Evolutionary conservation across 2,888 invertebrate species (phyloP), one percentile per base, ranked within the genome.

Genomic region (Hipparchia semele): DNA sequence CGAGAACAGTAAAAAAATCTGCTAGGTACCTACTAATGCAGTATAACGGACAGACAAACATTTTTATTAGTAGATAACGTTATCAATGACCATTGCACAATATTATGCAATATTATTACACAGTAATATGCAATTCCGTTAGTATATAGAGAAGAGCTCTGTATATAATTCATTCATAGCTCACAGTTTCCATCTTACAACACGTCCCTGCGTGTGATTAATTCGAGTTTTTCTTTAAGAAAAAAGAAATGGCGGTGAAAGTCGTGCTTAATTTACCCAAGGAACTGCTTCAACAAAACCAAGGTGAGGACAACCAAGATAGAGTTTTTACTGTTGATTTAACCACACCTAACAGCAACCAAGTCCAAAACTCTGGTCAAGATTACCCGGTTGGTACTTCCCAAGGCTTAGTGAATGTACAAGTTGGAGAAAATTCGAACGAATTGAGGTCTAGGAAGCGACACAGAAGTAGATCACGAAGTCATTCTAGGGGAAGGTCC

Each of bases 101-200:
- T 58, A 58, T 72, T 72, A 45, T 64, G 60, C 54, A 68, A 78
- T 1, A 70, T 51, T 12, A 68, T 70, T 72, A 60, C 68, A 72
- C 70, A 78, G 77, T 73, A 67, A 68, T 70, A 66, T 62, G 71
- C 69, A 79, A 79, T 74, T 56, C 12, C 45, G 33, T n/a, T 58
- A 58, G 3, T 10, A 61, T 51, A 46, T 46, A 62, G 13, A 2
- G 39, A 49, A 46, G 33, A 13, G 9, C 45, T 6, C 33, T 8
- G 8, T 10, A 23, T 12, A 56, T 2, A 10, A 56, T 12, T 33
- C 59, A 59, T 9, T 33, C 23, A 8, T 59, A 23, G 23, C 4
- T 33, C 33, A 6, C 4, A 33, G 33, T 59, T 23, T 49, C 3
- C 39, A 54, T 6, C 56, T 23, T 10, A 67, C 10, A 46, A 5